Conservation (phyloP, 2,113 vertebrate genomes). For the Chauna torquata region DNA sequence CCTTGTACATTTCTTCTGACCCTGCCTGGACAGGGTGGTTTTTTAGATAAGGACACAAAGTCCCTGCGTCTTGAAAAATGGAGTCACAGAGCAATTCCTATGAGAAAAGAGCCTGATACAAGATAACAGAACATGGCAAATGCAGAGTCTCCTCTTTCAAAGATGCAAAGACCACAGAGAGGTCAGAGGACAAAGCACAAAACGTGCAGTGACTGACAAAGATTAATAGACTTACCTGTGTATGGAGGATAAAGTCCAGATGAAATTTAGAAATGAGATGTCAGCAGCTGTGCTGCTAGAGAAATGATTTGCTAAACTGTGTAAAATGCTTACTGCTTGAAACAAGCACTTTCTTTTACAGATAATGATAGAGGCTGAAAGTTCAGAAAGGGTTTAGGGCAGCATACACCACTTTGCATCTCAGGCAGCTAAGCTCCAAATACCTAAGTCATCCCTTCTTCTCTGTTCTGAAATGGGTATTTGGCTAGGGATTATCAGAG, state of each 20-base stretch:
- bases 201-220: not conserved
- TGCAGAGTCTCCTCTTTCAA: not conserved
- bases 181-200: accelerated
- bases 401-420: not conserved
- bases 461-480: not conserved
- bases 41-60: not conserved
- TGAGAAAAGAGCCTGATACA: not conserved
- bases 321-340: not conserved
- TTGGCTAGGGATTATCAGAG: not conserved
- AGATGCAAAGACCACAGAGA: not conserved
- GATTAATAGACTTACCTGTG: not conserved
- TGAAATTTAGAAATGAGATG: slow-evolving; percentile 41
- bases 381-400: not conserved
- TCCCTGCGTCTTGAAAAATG: not conserved
- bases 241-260: not conserved
- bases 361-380: not conserved
- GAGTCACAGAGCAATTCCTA: not conserved
- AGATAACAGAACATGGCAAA: not conserved
- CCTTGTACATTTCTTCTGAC: not conserved
- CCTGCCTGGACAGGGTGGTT: not conserved
- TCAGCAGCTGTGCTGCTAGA: not conserved
- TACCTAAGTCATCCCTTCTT: not conserved
- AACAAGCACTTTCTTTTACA: not conserved
- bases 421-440: not conserved
- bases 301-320: not conserved